These are phyloP conservation scores for Nipponacmea schrenckii DNA, from an alignment of 2,888 invertebrate genomes.

Conservation along the genomic window DNA sequence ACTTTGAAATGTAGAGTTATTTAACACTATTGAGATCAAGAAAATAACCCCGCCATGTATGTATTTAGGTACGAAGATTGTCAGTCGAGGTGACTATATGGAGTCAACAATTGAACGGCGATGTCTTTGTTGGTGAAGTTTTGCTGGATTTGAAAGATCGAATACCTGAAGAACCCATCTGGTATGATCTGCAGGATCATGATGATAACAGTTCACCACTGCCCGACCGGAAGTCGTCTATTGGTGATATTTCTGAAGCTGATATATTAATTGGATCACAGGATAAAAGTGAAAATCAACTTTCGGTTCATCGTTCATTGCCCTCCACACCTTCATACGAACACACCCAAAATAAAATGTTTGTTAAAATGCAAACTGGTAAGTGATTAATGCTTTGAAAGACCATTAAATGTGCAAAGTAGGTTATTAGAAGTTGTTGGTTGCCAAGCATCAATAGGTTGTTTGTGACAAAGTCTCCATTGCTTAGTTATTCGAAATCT, in stretches of 20 bases:
- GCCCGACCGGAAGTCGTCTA: constrained; percentile 34
- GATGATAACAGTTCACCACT: constrained; percentile 63
- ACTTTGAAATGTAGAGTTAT: too few relatives aligned
- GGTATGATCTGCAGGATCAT: constrained; percentile 74
- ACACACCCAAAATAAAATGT: background rate
- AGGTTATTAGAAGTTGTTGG: too few relatives aligned
- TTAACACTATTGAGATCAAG: too few relatives aligned
- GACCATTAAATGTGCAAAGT: too few relatives aligned
- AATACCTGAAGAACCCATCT: constrained; percentile 80
- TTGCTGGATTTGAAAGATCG: constrained; percentile 77
- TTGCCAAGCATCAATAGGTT: too few relatives aligned
- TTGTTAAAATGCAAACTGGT: constrained; percentile 1
- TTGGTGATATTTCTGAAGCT: constrained; percentile 5
- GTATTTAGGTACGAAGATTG: constrained; percentile 75
- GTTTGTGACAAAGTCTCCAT: too few relatives aligned
- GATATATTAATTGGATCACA: constrained; percentile 2
- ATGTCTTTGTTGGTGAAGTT: constrained; percentile 70
- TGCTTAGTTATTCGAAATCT: too few relatives aligned
- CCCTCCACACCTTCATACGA: background rate
- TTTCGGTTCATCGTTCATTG: background rate
- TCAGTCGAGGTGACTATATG: constrained; percentile 87
- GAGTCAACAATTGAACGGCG: constrained; percentile 86
- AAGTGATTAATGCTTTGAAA: background rate
- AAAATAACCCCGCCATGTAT: background rate
- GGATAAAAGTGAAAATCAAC: background rate